These are phyloP conservation scores for Alentia gelatinosa DNA, from an alignment of 2,888 invertebrate genomes.

Conservation along the genomic window DNA sequence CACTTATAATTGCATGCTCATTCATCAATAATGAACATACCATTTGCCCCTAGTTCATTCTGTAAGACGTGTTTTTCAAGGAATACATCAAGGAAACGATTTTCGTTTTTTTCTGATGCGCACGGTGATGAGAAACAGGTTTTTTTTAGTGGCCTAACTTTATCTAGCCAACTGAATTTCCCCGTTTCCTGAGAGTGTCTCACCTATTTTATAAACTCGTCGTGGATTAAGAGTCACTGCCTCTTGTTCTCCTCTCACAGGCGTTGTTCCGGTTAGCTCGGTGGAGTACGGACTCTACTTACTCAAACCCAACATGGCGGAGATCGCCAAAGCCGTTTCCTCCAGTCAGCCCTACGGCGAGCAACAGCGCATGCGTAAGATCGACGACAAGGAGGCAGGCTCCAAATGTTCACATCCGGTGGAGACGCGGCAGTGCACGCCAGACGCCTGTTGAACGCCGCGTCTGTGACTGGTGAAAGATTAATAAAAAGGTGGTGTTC, in stretches of 20 bases:
- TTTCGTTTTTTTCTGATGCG: no score
- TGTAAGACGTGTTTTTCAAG: no score
- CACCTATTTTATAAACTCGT: no score
- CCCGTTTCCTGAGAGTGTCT: no score
- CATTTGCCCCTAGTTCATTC: no score
- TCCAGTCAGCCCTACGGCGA: neutral
- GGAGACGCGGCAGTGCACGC: neutral
- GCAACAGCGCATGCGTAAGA: neutral
- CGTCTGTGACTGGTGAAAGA: neutral
- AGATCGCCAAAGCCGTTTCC: neutral
- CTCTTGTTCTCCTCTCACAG: neutral
- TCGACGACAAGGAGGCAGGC: neutral
- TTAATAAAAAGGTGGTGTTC: neutral
- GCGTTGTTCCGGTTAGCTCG: conserved; percentile 6
- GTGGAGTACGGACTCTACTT: conserved; percentile 53
- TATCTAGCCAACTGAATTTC: no score
- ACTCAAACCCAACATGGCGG: neutral
- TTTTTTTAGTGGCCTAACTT: no score
- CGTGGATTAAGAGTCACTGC: no score
- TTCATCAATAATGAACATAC: no score
- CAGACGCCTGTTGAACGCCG: conserved; percentile 7
- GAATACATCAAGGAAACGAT: no score
- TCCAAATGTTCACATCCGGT: conserved; percentile 34
- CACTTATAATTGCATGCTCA: no score
- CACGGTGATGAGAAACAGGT: no score